Evolutionary conservation across 1,140 invertebrate species (phyloP).

Genomic region (Leptopilina clavipes): DNA sequence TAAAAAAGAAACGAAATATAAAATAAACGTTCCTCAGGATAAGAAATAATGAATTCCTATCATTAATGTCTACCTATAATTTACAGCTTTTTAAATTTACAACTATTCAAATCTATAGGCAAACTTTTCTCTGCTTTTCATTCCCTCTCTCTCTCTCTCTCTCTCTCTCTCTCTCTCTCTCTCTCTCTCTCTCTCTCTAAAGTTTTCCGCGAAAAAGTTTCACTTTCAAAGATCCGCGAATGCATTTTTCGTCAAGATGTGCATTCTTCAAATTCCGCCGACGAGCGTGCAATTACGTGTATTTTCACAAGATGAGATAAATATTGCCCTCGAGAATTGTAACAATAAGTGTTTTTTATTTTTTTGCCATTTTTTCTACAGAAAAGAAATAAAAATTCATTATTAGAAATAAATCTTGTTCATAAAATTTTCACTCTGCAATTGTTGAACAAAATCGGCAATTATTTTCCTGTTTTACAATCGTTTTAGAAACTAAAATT

Average conservation of each 20-base stretch:
- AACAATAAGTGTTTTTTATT: slow-evolving; percentile 13
- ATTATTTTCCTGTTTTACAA: no score
- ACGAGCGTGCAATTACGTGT: slow-evolving; percentile 4
- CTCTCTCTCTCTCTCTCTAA: no score
- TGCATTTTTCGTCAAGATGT: background rate
- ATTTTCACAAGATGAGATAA: slow-evolving; percentile 7
- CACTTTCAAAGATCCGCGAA: background rate
- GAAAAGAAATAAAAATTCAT: background rate
- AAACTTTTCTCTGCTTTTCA: background rate
- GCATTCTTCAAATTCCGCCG: background rate
- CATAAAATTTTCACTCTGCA: no score
- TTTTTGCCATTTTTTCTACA: no score
- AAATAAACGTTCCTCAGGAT: slow-evolving; percentile 21
- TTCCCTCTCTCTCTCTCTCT: no score
- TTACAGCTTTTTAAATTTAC: background rate
- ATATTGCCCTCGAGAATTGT: slow-evolving; percentile 1
- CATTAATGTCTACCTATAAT: slow-evolving; percentile 6
- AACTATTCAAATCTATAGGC: slow-evolving; percentile 6
- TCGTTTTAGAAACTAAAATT: no score
- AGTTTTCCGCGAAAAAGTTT: background rate
- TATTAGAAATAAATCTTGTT: background rate
- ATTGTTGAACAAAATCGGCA: no score
- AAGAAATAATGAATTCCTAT: slow-evolving; percentile 19
- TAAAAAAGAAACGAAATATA: background rate
- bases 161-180: no score